Conservation (phyloP, 1,140 invertebrate species). For the Potamilus streckersoni region DNA sequence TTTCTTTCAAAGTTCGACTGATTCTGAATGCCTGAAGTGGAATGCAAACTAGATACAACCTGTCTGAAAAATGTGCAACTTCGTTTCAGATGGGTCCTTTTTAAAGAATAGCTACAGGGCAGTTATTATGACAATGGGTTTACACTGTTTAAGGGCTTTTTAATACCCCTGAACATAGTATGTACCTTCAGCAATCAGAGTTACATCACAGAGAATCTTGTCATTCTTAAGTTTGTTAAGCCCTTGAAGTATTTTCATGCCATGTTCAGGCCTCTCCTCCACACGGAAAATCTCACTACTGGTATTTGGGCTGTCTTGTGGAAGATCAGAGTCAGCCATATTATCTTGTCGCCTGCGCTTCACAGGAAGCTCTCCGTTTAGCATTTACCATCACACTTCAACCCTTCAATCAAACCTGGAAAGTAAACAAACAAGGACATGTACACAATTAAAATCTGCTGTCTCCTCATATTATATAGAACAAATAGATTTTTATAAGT, state of each 20-base stretch:
- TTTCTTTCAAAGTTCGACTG: too few relatives aligned
- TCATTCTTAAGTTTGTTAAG: conserved; percentile 65
- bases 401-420: too few relatives aligned
- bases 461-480: too few relatives aligned
- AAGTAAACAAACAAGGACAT: too few relatives aligned
- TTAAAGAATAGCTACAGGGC: neutral
- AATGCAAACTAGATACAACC: too few relatives aligned
- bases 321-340: conserved; percentile 33
- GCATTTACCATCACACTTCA: too few relatives aligned
- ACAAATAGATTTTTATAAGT: too few relatives aligned
- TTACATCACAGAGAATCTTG: conserved; percentile 67
- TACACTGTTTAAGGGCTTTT: too few relatives aligned
- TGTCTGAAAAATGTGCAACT: neutral
- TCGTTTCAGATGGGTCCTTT: neutral
- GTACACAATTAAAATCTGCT: too few relatives aligned
- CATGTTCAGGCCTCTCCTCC: conserved; percentile 65
- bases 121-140: too few relatives aligned
- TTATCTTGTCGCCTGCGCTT: neutral
- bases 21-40: too few relatives aligned
- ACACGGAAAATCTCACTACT: conserved; percentile 52
- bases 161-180: neutral
- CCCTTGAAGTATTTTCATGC: conserved; percentile 66
- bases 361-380: too few relatives aligned
- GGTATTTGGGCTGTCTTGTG: conserved; percentile 23
- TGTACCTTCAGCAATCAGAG: conserved; percentile 67